Percentiles rank a stretch among this genome's conserved stretches.
Conservation (phyloP, 2,888 invertebrate species). For the Trachelus troglodyta region DNA sequence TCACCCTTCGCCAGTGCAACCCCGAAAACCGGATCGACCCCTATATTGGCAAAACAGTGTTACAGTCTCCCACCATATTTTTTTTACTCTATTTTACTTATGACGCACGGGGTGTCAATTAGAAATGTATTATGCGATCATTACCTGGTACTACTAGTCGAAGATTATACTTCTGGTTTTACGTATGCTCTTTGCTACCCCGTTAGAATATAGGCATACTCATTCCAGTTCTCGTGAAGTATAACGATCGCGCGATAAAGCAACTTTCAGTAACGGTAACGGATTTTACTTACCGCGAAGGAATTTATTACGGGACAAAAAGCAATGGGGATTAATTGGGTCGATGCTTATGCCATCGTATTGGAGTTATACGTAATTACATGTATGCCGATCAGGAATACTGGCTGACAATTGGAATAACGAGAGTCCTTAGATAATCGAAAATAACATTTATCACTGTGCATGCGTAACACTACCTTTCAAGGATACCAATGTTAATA, state of each 20-base stretch:
- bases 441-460: not conserved
- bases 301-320: not conserved
- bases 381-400: not conserved
- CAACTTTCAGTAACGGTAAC: not conserved
- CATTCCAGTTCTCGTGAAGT: not conserved
- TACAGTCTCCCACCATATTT: not conserved
- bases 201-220: not conserved
- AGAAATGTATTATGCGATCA: not conserved
- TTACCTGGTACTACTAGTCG: not conserved
- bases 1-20: not conserved
- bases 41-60: constrained; percentile 21
- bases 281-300: not conserved
- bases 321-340: not conserved
- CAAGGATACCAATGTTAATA: not conserved
- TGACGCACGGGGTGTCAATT: not conserved
- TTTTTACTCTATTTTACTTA: not conserved
- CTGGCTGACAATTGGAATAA: not conserved
- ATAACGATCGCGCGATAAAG: not conserved
- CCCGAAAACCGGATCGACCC: constrained; percentile 6
- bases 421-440: not conserved
- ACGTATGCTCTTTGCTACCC: not conserved
- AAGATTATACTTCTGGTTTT: not conserved
- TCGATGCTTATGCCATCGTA: not conserved
- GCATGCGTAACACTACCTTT: not conserved
- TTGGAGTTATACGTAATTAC: not conserved